A percentile compares a stretch with the other conserved stretches of the same genome.
Evolutionary conservation across 1,140 invertebrate species (phyloP).

Genomic region (Liolophura sinensis): DNA sequence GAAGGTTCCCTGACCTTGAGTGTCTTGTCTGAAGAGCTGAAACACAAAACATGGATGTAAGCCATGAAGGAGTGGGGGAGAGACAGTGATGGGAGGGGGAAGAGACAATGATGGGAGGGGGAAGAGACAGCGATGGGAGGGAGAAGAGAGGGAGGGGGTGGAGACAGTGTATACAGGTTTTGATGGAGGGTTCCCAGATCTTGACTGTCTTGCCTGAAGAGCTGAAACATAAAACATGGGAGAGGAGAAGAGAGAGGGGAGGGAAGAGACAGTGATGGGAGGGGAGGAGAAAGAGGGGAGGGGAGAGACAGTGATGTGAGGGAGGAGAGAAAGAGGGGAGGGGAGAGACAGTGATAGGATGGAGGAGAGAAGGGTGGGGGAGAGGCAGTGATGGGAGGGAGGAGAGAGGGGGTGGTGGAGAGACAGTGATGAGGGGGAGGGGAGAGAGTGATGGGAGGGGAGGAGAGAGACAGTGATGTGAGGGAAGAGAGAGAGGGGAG

Average conservation of each 20-base stretch:
- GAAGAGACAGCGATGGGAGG: not conserved
- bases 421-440: conserved; percentile 7
- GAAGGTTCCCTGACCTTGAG: conserved; percentile 91
- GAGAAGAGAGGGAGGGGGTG: conserved; percentile 1
- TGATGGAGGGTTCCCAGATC: conserved; percentile 87
- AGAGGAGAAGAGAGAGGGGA: conserved; percentile 1
- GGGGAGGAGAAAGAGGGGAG: conserved; percentile 63
- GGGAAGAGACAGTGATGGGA: conserved; percentile 11
- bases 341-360: conserved; percentile 1
- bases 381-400: conserved; percentile 1
- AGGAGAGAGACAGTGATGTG: conserved; percentile 1
- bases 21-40: conserved; percentile 86
- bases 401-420: conserved; percentile 7
- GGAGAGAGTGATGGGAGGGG: conserved; percentile 5
- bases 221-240: conserved; percentile 57
- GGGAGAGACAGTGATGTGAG: not conserved
- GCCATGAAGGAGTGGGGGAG: not conserved
- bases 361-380: conserved; percentile 8
- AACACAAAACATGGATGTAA: too few species aligned
- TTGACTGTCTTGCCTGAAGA: conserved; percentile 95
- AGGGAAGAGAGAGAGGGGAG: conserved; percentile 2
- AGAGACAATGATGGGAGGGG: not conserved
- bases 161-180: conserved; percentile 78
- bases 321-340: not conserved
- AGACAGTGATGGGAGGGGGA: not conserved